Conservation (phyloP, 1,140 invertebrate species). For the Drosophila teissieri region DNA sequence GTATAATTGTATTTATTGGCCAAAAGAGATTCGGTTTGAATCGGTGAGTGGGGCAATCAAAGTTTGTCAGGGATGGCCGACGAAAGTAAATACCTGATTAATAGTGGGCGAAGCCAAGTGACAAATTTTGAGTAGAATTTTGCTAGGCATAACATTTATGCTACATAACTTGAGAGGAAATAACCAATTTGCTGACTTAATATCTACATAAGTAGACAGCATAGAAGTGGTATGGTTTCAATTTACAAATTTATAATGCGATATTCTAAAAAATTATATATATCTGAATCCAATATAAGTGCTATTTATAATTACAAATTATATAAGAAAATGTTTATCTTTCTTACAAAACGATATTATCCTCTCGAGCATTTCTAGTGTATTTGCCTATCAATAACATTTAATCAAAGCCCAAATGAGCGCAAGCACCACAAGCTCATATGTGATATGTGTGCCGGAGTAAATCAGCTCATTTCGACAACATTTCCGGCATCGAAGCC, state of each 20-base stretch:
- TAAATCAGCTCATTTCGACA: conserved; percentile 77
- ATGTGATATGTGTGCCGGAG: conserved; percentile 34
- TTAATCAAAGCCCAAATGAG: conserved; percentile 66
- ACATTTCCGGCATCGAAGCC: conserved; percentile 78
- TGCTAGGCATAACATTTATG: too few relatives aligned
- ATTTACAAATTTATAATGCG: too few relatives aligned
- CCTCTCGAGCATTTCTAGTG: not conserved
- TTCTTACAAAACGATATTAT: not conserved
- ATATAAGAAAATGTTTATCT: too few relatives aligned
- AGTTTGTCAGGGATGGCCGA: conserved; percentile 19
- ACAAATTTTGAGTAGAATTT: not conserved
- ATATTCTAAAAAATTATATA: too few relatives aligned
- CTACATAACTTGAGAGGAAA: too few relatives aligned
- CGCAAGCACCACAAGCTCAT: conserved; percentile 33
- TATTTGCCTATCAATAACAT: conserved; percentile 56
- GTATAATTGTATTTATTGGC: conserved; percentile 37
- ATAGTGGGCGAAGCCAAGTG: conserved; percentile 57
- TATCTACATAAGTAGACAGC: too few relatives aligned
- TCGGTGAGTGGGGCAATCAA: not conserved
- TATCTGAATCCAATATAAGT: too few relatives aligned
- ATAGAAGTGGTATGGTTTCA: too few relatives aligned
- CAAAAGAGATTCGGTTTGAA: conserved; percentile 17
- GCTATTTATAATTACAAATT: too few relatives aligned
- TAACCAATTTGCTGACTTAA: too few relatives aligned
- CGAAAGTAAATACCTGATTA: conserved; percentile 47